Base-by-base conservation (phyloP, 2,113 vertebrate genomes). In the Benitochromis conjunctus region DNA sequence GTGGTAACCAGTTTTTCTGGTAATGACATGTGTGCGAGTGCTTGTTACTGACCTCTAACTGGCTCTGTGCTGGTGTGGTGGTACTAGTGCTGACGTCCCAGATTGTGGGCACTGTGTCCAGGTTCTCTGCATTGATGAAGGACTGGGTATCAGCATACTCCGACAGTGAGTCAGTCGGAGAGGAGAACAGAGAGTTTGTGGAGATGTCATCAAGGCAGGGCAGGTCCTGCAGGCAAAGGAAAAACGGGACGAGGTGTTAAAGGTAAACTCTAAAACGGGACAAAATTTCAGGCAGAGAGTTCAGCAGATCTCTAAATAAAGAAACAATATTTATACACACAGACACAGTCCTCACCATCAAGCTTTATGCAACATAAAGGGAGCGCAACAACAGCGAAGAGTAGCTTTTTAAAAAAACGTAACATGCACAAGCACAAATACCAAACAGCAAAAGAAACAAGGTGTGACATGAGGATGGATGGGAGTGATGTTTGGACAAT, bases 121-220 rank as follows among this genome's bases (percentile, higher is more conserved):
- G 96, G 89, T 95, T 96, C 58, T 98, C 97, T 0, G 96, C 93
- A 4, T 93, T 91, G 90, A 97, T 92, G 94, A 97, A 97, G 53
- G 97, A 96, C 18, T 97, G 95, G 0, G 96, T 88, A 85, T 98
- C 98, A 0, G 94, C 96, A 19, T 98, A 98, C 89, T 98, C 98
- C 0, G 98, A 98, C 84, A 98, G 96, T 4, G 98, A 99, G 94
- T 98, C 98, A 18, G 97, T 87, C 1, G 98, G 96, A 5, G 99
- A 99, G 0, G 98, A 98, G 94, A 99, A 98, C 85, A 98, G 94
- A 85, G 98, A 99, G 86, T 96, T 96, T 51, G 96, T 97, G 92
- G 97, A 97, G 85, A 98, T 95, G 82, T 98, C 97, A 90, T 98
- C 97, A 64, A 98, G 95, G 97, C 96, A 98, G n/a, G 96, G 95